These are phyloP conservation scores for Scolanthus callimorphus DNA, from an alignment of 92 coral and sea anemone genomes.

Conservation along the genomic window DNA sequence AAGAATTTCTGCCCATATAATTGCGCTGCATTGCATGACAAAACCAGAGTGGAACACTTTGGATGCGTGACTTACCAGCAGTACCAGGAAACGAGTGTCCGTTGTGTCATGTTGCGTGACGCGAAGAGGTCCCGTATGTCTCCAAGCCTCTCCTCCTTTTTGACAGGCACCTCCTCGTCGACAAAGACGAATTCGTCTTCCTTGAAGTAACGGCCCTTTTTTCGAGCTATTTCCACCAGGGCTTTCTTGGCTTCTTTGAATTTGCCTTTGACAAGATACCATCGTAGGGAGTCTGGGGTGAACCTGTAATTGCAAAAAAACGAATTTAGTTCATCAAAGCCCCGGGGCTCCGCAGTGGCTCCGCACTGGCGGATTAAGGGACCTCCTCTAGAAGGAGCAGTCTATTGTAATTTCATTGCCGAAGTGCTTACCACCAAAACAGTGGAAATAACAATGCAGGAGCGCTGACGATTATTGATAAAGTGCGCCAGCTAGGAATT, in stretches of 20 bases:
- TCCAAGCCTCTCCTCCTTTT: conserved; percentile 30
- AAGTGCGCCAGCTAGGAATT: conserved; percentile 42
- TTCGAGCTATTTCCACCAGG: conserved; percentile 28
- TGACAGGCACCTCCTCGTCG: background rate
- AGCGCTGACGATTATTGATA: conserved; percentile 27
- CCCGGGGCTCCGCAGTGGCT: too few species aligned
- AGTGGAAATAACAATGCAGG: conserved; percentile 8
- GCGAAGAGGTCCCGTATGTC: conserved; percentile 48
- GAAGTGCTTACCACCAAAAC: conserved; percentile 20
- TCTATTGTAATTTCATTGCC: too few species aligned
- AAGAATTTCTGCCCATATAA: too few species aligned
- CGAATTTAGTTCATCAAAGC: too few species aligned
- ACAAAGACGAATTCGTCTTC: conserved; percentile 15
- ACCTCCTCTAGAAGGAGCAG: too few species aligned
- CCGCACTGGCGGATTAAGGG: too few species aligned
- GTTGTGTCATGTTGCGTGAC: conserved; percentile 26
- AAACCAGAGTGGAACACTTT: too few species aligned
- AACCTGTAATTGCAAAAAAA: conserved; percentile 13
- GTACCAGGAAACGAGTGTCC: conserved; percentile 49
- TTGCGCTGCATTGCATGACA: too few species aligned
- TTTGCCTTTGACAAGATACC: conserved; percentile 47
- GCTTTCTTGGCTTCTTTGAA: conserved; percentile 24
- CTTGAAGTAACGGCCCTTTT: conserved; percentile 15
- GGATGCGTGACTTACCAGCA: conserved; percentile 44
- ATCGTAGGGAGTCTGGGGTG: conserved; percentile 57